Evolutionary conservation across 1,140 invertebrate genomes (phyloP), one percentile per base, ranked within the genome.

Genomic region (Chrysoperla carnea): DNA sequence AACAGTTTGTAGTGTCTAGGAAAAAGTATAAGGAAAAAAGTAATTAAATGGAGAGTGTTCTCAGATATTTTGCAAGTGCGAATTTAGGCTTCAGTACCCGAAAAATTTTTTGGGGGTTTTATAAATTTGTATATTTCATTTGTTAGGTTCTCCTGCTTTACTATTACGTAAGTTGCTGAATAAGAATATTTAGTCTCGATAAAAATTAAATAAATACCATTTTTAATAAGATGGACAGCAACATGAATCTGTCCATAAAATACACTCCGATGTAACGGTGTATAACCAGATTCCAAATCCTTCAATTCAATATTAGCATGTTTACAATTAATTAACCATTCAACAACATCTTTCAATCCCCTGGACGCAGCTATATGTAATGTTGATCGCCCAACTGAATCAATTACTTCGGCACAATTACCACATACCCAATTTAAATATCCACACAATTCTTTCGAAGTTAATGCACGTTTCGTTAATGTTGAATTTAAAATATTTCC

Each of bases 271-370:
- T 86, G 83, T 12, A 85, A 57, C 1, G 81, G 66, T 11, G 81
- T 82, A 59, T 80, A 84, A 1, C 78, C 78, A 14, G 79, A 84
- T 58, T 84, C 81, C 1, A 54, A 46, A 57, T 85, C 81, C 48
- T 69, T 70, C 0, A 59, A 59, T 59, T 79, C 75, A 2, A 76
- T 52, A 51, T 76, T 69, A 2, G 67, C 64, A 40, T 73, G 62
- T 33, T 70, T 70, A 36, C 69, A 64, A 40, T 59, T 53, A 4
- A 80, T 46, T 2, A 86, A 57, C 81, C 81, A 84, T 50, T 75
- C 66, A 43, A 78, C 67, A 12, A 83, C 58, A 39, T 68, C 55
- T 33, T 56, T 52, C 44, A 75, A 67, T 2, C 81, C 81, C 56
- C 73, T 72, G 0, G 77, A 73, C 8, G 77, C 73, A 37, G 79